Base-by-base conservation (phyloP, 2,113 vertebrate genomes). In the Chaenogobius annularis region DNA sequence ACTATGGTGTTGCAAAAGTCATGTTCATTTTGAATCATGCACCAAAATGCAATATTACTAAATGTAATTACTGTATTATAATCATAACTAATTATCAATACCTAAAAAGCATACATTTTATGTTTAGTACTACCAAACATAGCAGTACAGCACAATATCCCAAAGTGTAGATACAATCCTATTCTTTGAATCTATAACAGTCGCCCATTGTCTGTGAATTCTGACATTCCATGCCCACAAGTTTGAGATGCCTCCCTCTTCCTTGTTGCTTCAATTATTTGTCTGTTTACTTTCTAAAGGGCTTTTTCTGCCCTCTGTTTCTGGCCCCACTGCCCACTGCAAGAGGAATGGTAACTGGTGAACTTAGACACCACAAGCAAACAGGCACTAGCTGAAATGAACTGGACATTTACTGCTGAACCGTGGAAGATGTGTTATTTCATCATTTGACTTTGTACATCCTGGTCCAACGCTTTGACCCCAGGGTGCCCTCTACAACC, bases 231-330 rank as follows among this genome's bases (percentile, higher is more conserved):
- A 94, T 96, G 95, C 93, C 94, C 96, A 93, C 96, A 94, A 98
- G 95, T 93, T 94, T 94, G 85, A 90, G 90, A 98, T 98, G 89
- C 95, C 96, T 89, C 74, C 90, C 73, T 95, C 94, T 96, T 98
- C 96, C 96, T 96, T 96, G 94, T 98, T 97, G 95, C 96, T 94
- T 98, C 96, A 97, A 97, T 97, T 96, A 94, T 92, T 91, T 92
- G 89, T 94, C 96, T 98, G 96, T 98, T 98, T 96, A 97, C 88
- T 87, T 94, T 98, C 93, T 94, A 96, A 97, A 94, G 84, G 88
- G 82, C 89, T 90, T 92, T 96, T 95, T 95, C 94, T 96, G 87
- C 88, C 77, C 75, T 86, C 80, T 86, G 72, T 85, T 87, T 81
- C 85, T 83, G 84, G 85, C 76, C 80, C 52, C 66, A 77, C 93